Base-by-base conservation (phyloP, 1,140 invertebrate species). In the Papilio machaon region DNA sequence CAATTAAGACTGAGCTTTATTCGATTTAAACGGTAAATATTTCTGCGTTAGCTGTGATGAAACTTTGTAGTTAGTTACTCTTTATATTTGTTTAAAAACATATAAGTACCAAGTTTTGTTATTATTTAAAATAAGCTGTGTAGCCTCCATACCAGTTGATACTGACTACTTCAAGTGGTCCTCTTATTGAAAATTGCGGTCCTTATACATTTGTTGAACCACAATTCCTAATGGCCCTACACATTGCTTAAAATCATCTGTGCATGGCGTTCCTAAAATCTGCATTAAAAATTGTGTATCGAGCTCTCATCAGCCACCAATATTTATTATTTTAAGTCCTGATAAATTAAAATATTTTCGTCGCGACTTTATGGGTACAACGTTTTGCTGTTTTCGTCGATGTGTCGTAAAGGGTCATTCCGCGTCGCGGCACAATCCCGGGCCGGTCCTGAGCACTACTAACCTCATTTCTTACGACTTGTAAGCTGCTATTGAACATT, bases 391-490 rank as follows among this genome's bases (percentile, higher is more conserved):
- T 70, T 70, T 30, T 10, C 60, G 19, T 30, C 23, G 23, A 10
- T 58, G 9, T 11, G 11, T 70, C 30, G 23, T 70, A 70, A 70
- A 70, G 30, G 64, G 13, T 35, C 64, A 19, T 70, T 70, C 30
- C 54, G n/a, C 77, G 17, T n/a, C 54, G 35, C 23, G 11, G 52
- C 30, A 58, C 49, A 35, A 78, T 13, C 52, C 3, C 75, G 23
- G 54, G 11, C 2, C 58, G 17, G 52, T 78, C 35, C 54, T 60
- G 23, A 79, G 77, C 47, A 46, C 77, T 23, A 64, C 35, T 79
- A 79, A 79, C 77, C 58, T 79, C 58, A 64, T 79, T 76, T 23
- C 58, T 67, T 64, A 79, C 54, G 58, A 67, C 77, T 79, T 46
- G 7, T 67, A 13, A 64, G 54, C 49, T 58, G 35, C 58, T 47